Conservation (phyloP, 2,888 invertebrate species). For the Agonum fuliginosum region DNA sequence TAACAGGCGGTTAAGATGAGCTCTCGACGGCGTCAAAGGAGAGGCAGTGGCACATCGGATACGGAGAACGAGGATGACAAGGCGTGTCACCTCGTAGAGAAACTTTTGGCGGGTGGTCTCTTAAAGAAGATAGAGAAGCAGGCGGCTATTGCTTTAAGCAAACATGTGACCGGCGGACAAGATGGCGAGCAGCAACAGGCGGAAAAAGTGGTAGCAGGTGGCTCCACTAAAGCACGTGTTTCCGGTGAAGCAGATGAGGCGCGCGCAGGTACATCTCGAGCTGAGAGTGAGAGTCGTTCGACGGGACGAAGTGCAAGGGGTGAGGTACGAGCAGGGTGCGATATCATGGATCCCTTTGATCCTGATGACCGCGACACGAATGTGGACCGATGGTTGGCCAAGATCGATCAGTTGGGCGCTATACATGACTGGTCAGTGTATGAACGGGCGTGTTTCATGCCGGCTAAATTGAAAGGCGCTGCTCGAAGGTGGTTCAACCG, state of each 20-base stretch:
- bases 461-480: slow-evolving; percentile 57
- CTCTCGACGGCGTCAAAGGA: background rate
- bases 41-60: too few species aligned
- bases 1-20: background rate
- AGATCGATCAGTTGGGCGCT: slow-evolving; percentile 61
- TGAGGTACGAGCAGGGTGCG: background rate
- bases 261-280: too few species aligned
- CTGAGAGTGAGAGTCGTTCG: too few species aligned
- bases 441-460: slow-evolving; percentile 61
- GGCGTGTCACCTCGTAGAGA: background rate
- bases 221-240: too few species aligned
- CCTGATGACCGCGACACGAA: slow-evolving; percentile 61
- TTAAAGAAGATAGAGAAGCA: background rate
- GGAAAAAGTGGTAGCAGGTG: background rate
- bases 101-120: background rate
- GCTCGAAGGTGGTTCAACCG: slow-evolving; percentile 37
- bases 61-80: too few species aligned
- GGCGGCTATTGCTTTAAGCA: too few species aligned
- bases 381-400: slow-evolving; percentile 61
- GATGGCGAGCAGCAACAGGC: too few species aligned
- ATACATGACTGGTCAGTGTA: slow-evolving; percentile 63
- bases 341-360: slow-evolving; percentile 62
- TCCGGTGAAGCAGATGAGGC: too few species aligned
- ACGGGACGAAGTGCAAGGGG: background rate
- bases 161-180: too few species aligned